These are phyloP conservation scores for Eunapius fragilis DNA, from an alignment of 37 sponge, comb jelly and placozoan species.

Conservation along the genomic window DNA sequence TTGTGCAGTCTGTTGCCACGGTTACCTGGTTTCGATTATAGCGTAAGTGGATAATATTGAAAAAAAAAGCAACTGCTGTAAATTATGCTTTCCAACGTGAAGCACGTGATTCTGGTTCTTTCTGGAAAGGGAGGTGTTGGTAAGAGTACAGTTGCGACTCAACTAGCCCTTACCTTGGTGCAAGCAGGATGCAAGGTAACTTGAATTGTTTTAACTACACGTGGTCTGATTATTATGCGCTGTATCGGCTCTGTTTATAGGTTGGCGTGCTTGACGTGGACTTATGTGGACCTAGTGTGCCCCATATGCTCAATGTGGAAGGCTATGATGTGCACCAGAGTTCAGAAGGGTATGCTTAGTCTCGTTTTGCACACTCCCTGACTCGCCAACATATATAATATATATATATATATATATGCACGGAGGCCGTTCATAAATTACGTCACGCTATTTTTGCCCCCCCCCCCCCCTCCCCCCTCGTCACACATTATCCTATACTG, in stretches of 20 bases:
- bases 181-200: slow-evolving; percentile 54
- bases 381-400: too few species aligned
- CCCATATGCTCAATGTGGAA: slow-evolving; percentile 67
- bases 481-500: too few species aligned
- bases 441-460: too few species aligned
- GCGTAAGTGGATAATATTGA: neutral
- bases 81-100: slow-evolving; percentile 25
- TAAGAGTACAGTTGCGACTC: slow-evolving; percentile 93
- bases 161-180: slow-evolving; percentile 73
- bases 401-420: too few species aligned
- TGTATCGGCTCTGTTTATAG: slow-evolving; percentile 24
- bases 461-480: too few species aligned
- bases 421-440: too few species aligned
- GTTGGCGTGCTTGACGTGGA: slow-evolving; percentile 82
- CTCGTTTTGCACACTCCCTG: too few species aligned
- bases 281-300: slow-evolving; percentile 84
- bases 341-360: slow-evolving; percentile 57
- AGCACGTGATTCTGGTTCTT: slow-evolving; percentile 82
- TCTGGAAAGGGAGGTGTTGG: slow-evolving; percentile 99
- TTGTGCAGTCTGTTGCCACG: slow-evolving; percentile 2
- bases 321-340: slow-evolving; percentile 65
- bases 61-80: neutral
- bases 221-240: neutral
- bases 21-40: neutral
- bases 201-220: neutral